These are phyloP conservation scores for Meloidogyne floridensis DNA, from an alignment of 1,140 invertebrate genomes.

Conservation along the genomic window DNA sequence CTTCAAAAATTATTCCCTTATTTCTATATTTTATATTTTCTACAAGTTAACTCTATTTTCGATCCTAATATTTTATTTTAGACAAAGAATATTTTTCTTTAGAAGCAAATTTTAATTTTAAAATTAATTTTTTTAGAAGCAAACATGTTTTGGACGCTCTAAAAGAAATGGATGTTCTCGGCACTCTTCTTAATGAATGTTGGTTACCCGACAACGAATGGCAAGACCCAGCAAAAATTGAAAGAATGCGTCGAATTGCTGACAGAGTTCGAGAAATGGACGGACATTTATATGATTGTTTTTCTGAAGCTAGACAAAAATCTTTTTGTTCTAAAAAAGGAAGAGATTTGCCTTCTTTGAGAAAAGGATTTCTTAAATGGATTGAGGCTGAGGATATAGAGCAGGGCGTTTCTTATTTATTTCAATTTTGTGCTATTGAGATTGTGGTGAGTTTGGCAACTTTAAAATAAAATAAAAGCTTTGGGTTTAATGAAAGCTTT, in stretches of 20 bases:
- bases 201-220: slow-evolving; percentile 13
- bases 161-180: slow-evolving; percentile 30
- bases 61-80: too few species aligned
- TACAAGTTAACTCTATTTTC: too few species aligned
- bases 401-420: slow-evolving; percentile 11
- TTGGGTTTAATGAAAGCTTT: too few species aligned
- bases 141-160: slow-evolving; percentile 20
- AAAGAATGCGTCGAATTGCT: slow-evolving; percentile 34
- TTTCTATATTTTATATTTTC: too few species aligned
- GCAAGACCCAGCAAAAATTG: slow-evolving; percentile 21
- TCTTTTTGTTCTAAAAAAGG: slow-evolving; percentile 30
- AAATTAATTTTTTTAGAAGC: slow-evolving; percentile 25
- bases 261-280: slow-evolving; percentile 24
- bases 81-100: too few species aligned
- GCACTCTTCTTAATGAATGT: slow-evolving; percentile 7
- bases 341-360: neutral
- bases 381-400: slow-evolving; percentile 14
- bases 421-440: slow-evolving; percentile 33
- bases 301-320: slow-evolving; percentile 22
- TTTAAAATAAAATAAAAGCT: neutral
- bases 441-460: slow-evolving; percentile 19
- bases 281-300: slow-evolving; percentile 18
- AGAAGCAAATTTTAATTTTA: neutral
- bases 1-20: too few species aligned
- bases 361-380: slow-evolving; percentile 26